Evolutionary conservation across 1,140 invertebrate species (phyloP), one percentile per base, ranked within the genome.

Genomic region (Homarus americanus): DNA sequence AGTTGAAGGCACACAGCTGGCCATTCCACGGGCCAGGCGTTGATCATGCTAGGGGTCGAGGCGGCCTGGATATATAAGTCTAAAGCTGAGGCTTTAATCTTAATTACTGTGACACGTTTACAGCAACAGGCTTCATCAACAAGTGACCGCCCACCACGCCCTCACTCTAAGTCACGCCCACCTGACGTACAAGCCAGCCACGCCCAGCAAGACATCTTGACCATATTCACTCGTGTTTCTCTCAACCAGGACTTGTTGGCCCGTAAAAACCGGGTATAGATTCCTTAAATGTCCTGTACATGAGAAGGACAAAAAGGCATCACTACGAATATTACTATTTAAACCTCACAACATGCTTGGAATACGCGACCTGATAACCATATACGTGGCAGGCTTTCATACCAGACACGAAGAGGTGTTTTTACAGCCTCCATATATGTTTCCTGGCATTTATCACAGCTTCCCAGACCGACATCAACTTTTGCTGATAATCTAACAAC

Each of bases 171-270:
- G 63, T 69, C 63, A 69, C 63, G 28, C 63, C 63, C 63, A 69
- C 63, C 63, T 69, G 63, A 69, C 63, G 28, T 32, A 69, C 24
- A 32, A 28, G n/a, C n/a, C 63, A 69, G n/a, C 58, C 63, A 28
- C 63, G 63, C 63, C 63, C 63, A 9, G n/a, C n/a, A 69, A 69
- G 7, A 69, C 63, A 69, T 69, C 63, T 69, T 69, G 63, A 69
- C 63, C 63, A 69, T 69, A 69, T 28, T 3, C n/a, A 69, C n/a
- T 9, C 28, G 2, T 9, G 24, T 1, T 5, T 69, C 63, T 69
- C 63, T 24, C 28, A 32, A 12, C 5, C 63, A 0, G 63, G 58
- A 9, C n/a, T 69, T 32, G n/a, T 24, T 24, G 63, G 5, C 28
- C 28, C n/a, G n/a, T n/a, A 32, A 28, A 69, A 32, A 28, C 63